A percentile compares a stretch with the other conserved stretches of the same genome.
Conservation (phyloP, 2,797 vertebrate species). For the Ptychadena robeensis region DNA sequence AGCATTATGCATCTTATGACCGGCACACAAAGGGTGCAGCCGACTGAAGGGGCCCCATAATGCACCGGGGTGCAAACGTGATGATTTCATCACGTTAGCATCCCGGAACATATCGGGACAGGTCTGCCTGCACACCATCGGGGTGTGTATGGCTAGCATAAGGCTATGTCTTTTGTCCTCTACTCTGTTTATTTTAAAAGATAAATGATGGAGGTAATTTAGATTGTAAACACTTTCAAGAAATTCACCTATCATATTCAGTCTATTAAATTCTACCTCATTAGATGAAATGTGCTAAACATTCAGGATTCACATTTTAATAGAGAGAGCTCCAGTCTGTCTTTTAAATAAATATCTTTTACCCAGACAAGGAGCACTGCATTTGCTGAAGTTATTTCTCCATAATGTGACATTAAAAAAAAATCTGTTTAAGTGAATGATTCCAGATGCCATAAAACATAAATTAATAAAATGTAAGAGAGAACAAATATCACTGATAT, state of each 20-base stretch:
- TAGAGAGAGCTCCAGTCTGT: constrained; percentile 5
- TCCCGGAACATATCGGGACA: too few species aligned
- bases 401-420: constrained; percentile 30
- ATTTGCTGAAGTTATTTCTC: constrained; percentile 10
- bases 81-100: too few species aligned
- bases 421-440: constrained; percentile 25
- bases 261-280: constrained; percentile 14
- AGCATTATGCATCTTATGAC: too few species aligned
- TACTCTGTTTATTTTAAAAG: not conserved
- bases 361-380: not conserved
- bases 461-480: not conserved
- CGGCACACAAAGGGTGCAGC: too few species aligned
- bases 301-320: not conserved
- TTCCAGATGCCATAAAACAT: not conserved
- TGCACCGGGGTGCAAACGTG: too few species aligned
- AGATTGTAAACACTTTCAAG: not conserved
- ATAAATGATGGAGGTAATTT: not conserved
- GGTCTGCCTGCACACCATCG: too few species aligned
- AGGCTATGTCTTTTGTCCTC: not conserved
- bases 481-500: not conserved
- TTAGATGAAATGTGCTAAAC: constrained; percentile 1
- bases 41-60: too few species aligned
- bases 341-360: constrained; percentile 28
- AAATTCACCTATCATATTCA: constrained; percentile 6
- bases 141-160: too few species aligned